Evolutionary conservation across 2,797 vertebrate species (phyloP), one percentile per base, ranked within the genome.

Genomic region (Peromyscus attwateri): DNA sequence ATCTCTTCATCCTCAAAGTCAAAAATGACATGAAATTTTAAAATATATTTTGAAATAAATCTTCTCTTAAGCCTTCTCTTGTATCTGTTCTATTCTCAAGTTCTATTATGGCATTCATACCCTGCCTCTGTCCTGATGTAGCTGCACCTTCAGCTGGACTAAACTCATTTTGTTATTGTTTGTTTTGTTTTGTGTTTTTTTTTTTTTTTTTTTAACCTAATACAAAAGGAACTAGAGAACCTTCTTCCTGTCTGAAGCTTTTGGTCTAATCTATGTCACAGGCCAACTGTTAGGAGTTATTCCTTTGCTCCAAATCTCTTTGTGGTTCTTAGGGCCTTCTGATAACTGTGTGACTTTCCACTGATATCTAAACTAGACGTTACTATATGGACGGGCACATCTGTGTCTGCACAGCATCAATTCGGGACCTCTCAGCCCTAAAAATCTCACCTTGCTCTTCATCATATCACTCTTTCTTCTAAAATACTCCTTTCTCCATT

Each of bases 21-120:
- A 70, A 46, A 49, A 94, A n/a, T 55, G 21, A 31, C 34, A 52
- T 71, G 34, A 96, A 93, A 62, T 92, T 19, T 79, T 92, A 87
- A 43, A 90, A 76, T 64, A n/a, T 75, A 68, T 34, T 55, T 62
- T 88, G 19, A 79, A 79, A 79, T n/a, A 21, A 71, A 68, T 82
- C 5, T 62, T n/a, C 10, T 68, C 79, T n/a, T 43, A 89, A 92
- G 77, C 23, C 6, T 91, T 87, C 29, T 3, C 5, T 68, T 62
- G 1, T 9, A 40, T 49, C 17, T 73, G 5, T 92, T 80, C 25
- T 40, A 19, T 70, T 94, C 77, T 91, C 8, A 88, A 75, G 40
- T n/a, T 73, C 55, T 57, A 10, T 75, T 43, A 7, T 43, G 23
- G 2, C 21, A 4, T 6, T 17, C 31, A 23, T 11, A 57, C 6